phyloP scores from a whole-genome alignment of 1,140 invertebrate species.

The Penaeus chinensis region DNA sequence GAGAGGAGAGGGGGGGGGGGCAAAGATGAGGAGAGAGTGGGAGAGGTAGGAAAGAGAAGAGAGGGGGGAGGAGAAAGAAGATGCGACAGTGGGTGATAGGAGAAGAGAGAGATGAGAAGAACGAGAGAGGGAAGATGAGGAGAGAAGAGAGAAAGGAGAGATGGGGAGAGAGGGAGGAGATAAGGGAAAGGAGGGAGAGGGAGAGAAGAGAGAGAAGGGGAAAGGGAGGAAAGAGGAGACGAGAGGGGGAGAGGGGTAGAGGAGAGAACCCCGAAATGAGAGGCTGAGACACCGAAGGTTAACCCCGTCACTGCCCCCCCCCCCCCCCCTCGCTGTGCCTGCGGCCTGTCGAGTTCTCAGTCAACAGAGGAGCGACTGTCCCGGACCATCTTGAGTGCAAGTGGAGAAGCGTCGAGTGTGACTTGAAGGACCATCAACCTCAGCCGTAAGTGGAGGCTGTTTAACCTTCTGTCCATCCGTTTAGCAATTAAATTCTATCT shows the following conservation, averaged over 20 bases:
- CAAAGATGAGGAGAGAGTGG: neutral
- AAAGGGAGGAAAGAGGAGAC: too few relatives aligned
- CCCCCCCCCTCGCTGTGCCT: neutral
- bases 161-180: neutral
- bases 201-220: too few relatives aligned
- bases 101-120: neutral
- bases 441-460: constrained; percentile 9
- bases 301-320: neutral
- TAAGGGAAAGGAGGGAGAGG: neutral
- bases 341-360: constrained; percentile 4
- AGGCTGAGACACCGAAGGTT: neutral
- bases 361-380: constrained; percentile 17
- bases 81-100: constrained; percentile 9
- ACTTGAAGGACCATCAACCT: constrained; percentile 13
- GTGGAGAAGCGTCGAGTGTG: neutral
- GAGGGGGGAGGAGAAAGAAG: too few relatives aligned
- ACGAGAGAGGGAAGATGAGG: neutral
- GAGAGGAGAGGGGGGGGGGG: neutral
- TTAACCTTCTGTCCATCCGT: constrained; percentile 21
- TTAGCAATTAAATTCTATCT: constrained; percentile 14
- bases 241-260: neutral
- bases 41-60: neutral
- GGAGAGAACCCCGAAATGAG: neutral
- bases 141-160: too few relatives aligned
- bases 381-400: neutral